Base-by-base conservation (phyloP, 2,797 vertebrate genomes). In the Chloroceryle inda region DNA sequence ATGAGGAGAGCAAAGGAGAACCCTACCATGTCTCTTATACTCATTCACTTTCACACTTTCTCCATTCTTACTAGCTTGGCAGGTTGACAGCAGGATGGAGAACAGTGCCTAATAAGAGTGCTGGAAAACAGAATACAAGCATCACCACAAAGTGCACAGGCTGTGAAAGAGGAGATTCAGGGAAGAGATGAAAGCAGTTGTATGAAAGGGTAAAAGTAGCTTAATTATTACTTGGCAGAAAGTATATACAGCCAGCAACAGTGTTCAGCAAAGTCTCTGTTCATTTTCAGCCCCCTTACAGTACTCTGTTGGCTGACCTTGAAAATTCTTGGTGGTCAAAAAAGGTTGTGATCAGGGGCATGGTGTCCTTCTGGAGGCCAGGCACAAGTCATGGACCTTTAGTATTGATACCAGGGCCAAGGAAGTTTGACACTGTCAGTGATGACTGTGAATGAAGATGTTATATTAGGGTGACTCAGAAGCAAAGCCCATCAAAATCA, bases 41-140 rank as follows among this genome's bases (percentile, higher is more conserved):
- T 89, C 79, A 26, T 56, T 90, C 84, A 64, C 49, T 85, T 94
- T 62, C 85, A 89, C 88, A 56, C 68, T 91, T 94, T 47, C 49
- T 85, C 95, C 82, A 10, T 92, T 92, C 63, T 85, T 91, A 74
- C 50, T 89, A 91, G 53, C 82, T 73, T 90, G 77, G 79, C 93
- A 88, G 85, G 67, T 74, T 88, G 86, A 71, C 81, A 79, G 81
- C 2, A 1, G 35, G 74, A 24, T 69, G 58, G 58, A 77, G 74
- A 88, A 63, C 53, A 79, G 53, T 29, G 45, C 67, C 42, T 87
- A 77, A 73, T 50, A 88, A 73, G 27, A 67, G 61, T 14, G 26
- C 56, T 92, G 66, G 56, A 63, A 92, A 91, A 63, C 20, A 64
- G 31, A 85, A 40, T 37, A 40, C 47, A 58, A 67, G 38, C 68